phyloP scores from a whole-genome alignment of 2,113 vertebrate genomes.

The Mesocricetus auratus region DNA sequence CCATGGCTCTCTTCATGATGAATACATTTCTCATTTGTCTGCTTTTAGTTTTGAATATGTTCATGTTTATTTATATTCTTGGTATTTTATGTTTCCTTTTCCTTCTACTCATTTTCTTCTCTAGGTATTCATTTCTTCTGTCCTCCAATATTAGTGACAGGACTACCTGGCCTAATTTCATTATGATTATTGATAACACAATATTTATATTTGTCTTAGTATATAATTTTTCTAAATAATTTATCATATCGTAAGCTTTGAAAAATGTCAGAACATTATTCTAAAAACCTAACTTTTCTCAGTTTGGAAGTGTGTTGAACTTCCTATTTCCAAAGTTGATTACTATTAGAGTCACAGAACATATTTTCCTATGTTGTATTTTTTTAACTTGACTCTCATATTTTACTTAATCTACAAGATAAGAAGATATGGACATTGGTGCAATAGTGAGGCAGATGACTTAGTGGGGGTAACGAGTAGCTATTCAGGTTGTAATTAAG shows the following conservation, averaged over 20 bases:
- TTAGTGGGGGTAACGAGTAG: background rate
- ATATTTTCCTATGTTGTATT: background rate
- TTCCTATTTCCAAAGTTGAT: background rate
- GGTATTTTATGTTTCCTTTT: background rate
- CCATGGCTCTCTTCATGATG: background rate
- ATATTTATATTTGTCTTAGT: background rate
- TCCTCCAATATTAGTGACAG: background rate
- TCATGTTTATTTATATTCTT: background rate
- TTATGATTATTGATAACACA: background rate
- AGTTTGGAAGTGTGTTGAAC: background rate
- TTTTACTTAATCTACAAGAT: background rate
- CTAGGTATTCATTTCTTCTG: background rate
- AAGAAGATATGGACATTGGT: background rate
- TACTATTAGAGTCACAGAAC: background rate
- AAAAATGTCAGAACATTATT: background rate
- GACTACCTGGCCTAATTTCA: background rate
- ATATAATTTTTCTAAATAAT: background rate
- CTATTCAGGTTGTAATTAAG: background rate
- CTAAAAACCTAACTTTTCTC: background rate
- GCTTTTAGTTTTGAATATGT: background rate
- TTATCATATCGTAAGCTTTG: background rate
- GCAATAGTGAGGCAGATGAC: too few relatives aligned
- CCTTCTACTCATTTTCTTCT: background rate
- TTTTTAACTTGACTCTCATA: background rate
- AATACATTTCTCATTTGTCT: background rate